Evolutionary conservation across 2,888 invertebrate genomes (phyloP).

Genomic region (Chironomus riparius): DNA sequence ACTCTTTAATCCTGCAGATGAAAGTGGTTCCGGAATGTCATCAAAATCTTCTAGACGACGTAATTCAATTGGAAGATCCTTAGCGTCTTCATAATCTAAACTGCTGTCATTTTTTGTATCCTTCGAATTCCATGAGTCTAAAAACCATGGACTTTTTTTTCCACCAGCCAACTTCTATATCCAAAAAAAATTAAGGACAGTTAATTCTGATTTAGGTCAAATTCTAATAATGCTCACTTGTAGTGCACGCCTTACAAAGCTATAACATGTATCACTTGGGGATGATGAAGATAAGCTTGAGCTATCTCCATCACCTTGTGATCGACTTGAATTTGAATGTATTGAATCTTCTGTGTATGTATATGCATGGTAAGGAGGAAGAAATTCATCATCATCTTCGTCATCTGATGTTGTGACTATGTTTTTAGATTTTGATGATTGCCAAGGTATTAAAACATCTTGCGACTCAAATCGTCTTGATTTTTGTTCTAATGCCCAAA

Average conservation of each 20-base stretch:
- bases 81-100: slow-evolving; percentile 52
- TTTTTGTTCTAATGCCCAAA: slow-evolving; percentile 95
- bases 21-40: slow-evolving; percentile 48
- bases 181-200: background rate
- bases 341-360: slow-evolving; percentile 58
- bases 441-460: slow-evolving; percentile 94
- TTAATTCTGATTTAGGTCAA: too few species aligned
- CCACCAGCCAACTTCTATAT: slow-evolving; percentile 67
- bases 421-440: slow-evolving; percentile 45
- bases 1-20: slow-evolving; percentile 61
- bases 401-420: slow-evolving; percentile 39
- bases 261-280: slow-evolving; percentile 89
- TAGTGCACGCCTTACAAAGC: slow-evolving; percentile 80
- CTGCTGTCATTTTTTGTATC: slow-evolving; percentile 49
- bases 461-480: slow-evolving; percentile 63
- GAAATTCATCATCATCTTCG: slow-evolving; percentile 45
- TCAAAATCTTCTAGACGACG: slow-evolving; percentile 64
- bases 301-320: slow-evolving; percentile 65
- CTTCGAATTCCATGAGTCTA: slow-evolving; percentile 66
- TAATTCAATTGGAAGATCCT: slow-evolving; percentile 81
- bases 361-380: slow-evolving; percentile 55
- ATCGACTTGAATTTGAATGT: slow-evolving; percentile 55
- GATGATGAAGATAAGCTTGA: slow-evolving; percentile 54
- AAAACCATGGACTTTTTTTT: slow-evolving; percentile 62
- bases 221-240: too few species aligned